These are phyloP conservation scores for Micrasema minimum DNA, from an alignment of 1,140 invertebrate genomes.

Conservation along the genomic window DNA sequence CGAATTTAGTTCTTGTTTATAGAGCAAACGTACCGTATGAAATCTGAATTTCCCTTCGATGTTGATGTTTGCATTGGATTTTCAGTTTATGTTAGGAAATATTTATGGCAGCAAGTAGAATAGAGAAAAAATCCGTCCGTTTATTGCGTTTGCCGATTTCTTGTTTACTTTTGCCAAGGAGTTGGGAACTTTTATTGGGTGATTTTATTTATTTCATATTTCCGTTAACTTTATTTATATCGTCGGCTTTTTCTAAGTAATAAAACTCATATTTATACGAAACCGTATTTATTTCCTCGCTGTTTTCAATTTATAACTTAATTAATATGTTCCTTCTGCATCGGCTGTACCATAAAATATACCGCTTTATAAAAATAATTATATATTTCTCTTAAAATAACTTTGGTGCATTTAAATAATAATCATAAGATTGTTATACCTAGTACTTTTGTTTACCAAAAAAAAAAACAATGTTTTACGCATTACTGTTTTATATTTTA, in stretches of 20 bases:
- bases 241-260: background rate
- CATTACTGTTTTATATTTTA: too few species aligned
- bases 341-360: too few species aligned
- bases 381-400: too few species aligned
- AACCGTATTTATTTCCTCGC: background rate
- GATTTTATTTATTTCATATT: conserved; percentile 26
- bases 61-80: conserved; percentile 17
- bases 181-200: conserved; percentile 8
- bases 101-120: background rate
- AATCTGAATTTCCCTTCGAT: conserved; percentile 21
- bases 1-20: conserved; percentile 16
- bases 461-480: too few species aligned
- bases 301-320: too few species aligned
- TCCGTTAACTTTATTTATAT: conserved; percentile 6
- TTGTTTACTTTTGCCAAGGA: background rate
- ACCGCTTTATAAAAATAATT: too few species aligned
- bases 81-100: conserved; percentile 21
- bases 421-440: too few species aligned
- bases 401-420: too few species aligned
- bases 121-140: conserved; percentile 14
- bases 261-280: conserved; percentile 10
- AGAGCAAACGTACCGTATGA: conserved; percentile 17
- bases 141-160: conserved; percentile 24
- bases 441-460: too few species aligned
- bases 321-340: too few species aligned